phyloP scores from a whole-genome alignment of 2,888 invertebrate species.

The Blastobasis adustella region DNA sequence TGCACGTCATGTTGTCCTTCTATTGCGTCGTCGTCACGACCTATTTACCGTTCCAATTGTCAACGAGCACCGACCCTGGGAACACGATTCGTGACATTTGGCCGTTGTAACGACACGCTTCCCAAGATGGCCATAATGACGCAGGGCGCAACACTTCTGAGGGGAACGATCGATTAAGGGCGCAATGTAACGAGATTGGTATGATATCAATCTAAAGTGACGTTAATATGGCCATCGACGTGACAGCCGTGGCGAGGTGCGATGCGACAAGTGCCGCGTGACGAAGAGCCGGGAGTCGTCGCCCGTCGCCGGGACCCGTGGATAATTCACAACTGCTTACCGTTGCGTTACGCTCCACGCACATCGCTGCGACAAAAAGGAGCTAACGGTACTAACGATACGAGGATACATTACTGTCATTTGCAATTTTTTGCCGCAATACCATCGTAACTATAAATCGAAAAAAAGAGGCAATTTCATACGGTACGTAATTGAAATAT shows the following conservation, averaged over 20 bases:
- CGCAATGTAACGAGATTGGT: slow-evolving; percentile 10
- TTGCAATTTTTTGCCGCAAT: slow-evolving; percentile 24
- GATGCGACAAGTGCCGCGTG: slow-evolving; percentile 31
- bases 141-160: slow-evolving; percentile 38
- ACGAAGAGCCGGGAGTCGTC: slow-evolving; percentile 35
- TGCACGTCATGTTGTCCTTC: slow-evolving; percentile 59
- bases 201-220: slow-evolving; percentile 18
- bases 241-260: slow-evolving; percentile 32
- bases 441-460: slow-evolving; percentile 5
- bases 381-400: slow-evolving; percentile 39
- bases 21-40: slow-evolving; percentile 54
- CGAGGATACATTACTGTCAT: slow-evolving; percentile 23
- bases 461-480: too few relatives aligned
- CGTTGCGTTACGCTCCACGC: slow-evolving; percentile 17
- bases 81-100: slow-evolving; percentile 18
- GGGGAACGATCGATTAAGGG: too few relatives aligned
- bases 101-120: not conserved
- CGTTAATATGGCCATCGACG: slow-evolving; percentile 28
- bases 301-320: slow-evolving; percentile 32
- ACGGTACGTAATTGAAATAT: too few relatives aligned
- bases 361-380: slow-evolving; percentile 34
- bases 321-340: slow-evolving; percentile 43
- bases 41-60: slow-evolving; percentile 62
- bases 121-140: slow-evolving; percentile 1
- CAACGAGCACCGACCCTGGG: slow-evolving; percentile 24